These are phyloP conservation scores for Lepidotrigona ventralis DNA, from an alignment of 1,140 invertebrate species.

Conservation along the genomic window DNA sequence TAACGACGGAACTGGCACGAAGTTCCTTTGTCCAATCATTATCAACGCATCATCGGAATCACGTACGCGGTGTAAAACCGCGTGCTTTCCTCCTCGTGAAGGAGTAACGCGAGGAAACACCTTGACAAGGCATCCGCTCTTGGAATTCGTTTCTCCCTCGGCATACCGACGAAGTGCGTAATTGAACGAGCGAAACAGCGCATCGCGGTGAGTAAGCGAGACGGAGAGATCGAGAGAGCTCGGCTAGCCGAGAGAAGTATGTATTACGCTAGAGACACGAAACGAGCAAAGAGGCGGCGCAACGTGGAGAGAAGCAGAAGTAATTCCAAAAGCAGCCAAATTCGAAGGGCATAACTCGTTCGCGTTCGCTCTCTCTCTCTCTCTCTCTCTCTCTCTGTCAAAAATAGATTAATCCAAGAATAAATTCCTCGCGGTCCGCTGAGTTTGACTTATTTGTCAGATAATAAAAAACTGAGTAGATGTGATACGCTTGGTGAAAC, in stretches of 20 bases:
- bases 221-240: not conserved
- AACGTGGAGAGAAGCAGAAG: not conserved
- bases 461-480: no score
- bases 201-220: not conserved
- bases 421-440: no score
- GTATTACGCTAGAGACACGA: not conserved
- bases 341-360: not conserved
- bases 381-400: no score
- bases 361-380: no score
- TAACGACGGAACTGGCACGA: not conserved
- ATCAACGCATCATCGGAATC: not conserved
- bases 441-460: no score
- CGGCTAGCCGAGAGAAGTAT: not conserved
- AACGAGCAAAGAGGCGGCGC: not conserved
- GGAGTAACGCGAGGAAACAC: conserved; percentile 53
- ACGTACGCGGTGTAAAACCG: not conserved
- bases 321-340: not conserved
- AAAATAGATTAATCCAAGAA: no score
- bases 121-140: conserved; percentile 69
- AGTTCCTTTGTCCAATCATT: not conserved
- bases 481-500: no score
- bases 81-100: conserved; percentile 27
- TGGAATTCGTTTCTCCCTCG: conserved; percentile 62
- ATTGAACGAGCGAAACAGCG: conserved; percentile 39
- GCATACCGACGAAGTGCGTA: conserved; percentile 52